Percentiles rank a stretch among this genome's conserved stretches.
These are phyloP conservation scores for Theocolax elegans DNA, from an alignment of 1,140 invertebrate species.

Conservation along the genomic window DNA sequence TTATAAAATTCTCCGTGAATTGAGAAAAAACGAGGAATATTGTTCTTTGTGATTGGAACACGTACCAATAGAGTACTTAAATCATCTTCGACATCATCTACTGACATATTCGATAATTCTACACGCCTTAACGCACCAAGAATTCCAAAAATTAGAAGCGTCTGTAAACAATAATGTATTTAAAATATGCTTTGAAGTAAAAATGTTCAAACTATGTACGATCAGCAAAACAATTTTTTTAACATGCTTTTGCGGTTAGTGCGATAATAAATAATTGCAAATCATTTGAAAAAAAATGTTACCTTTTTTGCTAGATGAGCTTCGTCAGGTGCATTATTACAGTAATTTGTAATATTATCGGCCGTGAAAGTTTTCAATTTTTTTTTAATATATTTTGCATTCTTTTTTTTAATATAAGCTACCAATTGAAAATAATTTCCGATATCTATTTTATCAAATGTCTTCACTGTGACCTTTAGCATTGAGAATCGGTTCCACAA, in stretches of 20 bases:
- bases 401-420: slow-evolving; percentile 3
- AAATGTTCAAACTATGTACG: no score
- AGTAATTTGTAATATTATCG: background rate
- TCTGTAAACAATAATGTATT: background rate
- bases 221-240: no score
- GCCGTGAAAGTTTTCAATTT: background rate
- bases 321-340: background rate
- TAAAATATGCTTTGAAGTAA: background rate
- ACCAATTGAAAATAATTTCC: background rate
- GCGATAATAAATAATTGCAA: background rate
- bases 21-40: background rate
- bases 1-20: slow-evolving; percentile 1
- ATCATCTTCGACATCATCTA: background rate
- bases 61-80: background rate
- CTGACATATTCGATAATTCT: background rate
- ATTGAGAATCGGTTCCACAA: background rate
- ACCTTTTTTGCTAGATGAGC: background rate
- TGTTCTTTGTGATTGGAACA: slow-evolving; percentile 1
- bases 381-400: background rate
- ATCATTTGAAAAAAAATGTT: background rate
- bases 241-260: no score
- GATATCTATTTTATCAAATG: background rate
- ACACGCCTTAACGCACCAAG: background rate
- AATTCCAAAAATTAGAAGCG: background rate
- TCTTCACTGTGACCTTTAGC: background rate